These are phyloP conservation scores for Entomyzon cyanotis DNA, from an alignment of 2,113 vertebrate genomes.

Conservation along the genomic window DNA sequence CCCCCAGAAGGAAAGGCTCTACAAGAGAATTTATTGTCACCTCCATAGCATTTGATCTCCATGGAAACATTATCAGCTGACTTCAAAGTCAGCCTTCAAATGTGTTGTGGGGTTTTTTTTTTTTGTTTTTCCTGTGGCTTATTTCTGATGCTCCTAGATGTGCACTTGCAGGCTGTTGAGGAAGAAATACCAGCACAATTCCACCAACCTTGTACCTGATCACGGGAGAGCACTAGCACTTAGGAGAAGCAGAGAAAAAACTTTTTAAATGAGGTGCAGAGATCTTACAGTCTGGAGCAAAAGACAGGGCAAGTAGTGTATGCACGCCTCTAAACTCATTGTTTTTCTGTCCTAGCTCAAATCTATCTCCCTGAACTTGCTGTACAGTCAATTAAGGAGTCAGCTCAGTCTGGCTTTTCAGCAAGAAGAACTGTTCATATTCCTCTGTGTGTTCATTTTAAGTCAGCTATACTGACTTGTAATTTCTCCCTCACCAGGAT, in stretches of 20 bases:
- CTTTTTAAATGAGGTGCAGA: background rate
- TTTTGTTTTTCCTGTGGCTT: background rate
- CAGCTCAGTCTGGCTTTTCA: background rate
- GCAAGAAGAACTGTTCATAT: background rate
- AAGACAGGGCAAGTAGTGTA: background rate
- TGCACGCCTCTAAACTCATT: background rate
- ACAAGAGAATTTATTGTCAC: background rate
- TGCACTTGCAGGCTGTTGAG: background rate
- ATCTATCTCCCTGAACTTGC: background rate
- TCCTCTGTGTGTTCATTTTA: background rate
- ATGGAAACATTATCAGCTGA: conserved; percentile 55
- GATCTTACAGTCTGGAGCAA: background rate
- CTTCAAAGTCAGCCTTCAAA: conserved; percentile 61
- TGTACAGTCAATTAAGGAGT: background rate
- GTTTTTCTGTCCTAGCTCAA: background rate
- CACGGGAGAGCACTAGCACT: background rate
- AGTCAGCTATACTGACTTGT: background rate
- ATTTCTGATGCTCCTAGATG: conserved; percentile 24
- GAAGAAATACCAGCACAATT: conserved; percentile 5
- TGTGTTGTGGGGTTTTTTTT: background rate
- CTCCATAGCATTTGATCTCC: conserved; percentile 41
- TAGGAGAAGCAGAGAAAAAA: background rate
- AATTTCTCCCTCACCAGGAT: background rate
- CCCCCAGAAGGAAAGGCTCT: background rate
- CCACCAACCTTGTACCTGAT: background rate